Evolutionary conservation across 2,888 invertebrate genomes (phyloP), one percentile per base, ranked within the genome.

Genomic region (Danaus chrysippus): DNA sequence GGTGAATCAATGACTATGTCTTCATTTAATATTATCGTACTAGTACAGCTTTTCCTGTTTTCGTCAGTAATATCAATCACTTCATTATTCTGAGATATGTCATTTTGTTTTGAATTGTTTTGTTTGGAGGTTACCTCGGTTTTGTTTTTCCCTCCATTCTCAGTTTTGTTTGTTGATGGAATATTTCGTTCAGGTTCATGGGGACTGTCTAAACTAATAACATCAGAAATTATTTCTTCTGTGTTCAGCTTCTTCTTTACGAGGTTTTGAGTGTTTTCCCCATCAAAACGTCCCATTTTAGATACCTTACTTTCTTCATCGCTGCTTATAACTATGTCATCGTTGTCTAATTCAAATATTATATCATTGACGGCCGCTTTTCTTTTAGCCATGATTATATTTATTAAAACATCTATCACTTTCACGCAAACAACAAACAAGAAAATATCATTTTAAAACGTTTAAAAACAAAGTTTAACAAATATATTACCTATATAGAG

Each of bases 301-400:
- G 84, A 72, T 71, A 79, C 82, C 72, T 77, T 87, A 73, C 73
- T 78, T 77, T 91, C 90, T 66, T 90, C 90, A 34, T 87, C 90
- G 70, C 89, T 89, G 60, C 90, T 91, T 53, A 83, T 70, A 73
- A 81, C 86, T 66, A 88, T 77, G 73, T 91, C 91, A 66, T 90
- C 91, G 71, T 87, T 87, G 69, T 91, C 88, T 70, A 92, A 82
- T 81, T 92, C 91, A 76, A 86, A 91, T 76, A 91, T 91, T 10
- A 91, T 91, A 80, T 91, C 84, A 64, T 86, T 86, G 41, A 91
- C 84, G 53, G 74, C 83, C 42, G 82, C 77, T 76, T 86, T 91
- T 69, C 91, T 81, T 79, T 89, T 91, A 15, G 91, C 79, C 91
- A 91, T 91, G 67, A 53, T 63, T 61, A 54, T 73, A 49, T 17